Base-by-base conservation (phyloP, 2,888 invertebrate genomes). In the Unio delphinus region DNA sequence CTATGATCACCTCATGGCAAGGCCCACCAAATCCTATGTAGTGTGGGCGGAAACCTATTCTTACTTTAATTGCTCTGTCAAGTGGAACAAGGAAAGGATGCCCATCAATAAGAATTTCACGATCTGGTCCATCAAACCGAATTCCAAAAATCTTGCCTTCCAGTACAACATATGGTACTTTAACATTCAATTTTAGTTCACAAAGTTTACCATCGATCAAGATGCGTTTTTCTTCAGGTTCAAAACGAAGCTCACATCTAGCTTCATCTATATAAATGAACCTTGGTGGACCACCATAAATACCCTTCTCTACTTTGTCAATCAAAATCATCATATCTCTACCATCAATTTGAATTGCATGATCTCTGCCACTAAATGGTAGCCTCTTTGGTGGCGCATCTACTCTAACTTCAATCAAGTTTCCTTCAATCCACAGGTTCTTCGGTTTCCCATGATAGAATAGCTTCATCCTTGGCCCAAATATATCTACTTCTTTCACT, bases 151-250 rank as follows among this genome's bases (percentile, higher is more conserved):
- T 77, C 65, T 84, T 83, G 64, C 90, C 90, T 67, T 91, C 88
- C 63, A 91, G 88, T n/a, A 86, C 80, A 28, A 89, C 83, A 71
- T 82, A 82, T n/a, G 89, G 89, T 61, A 85, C 82, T 59, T 77
- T 80, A 45, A 81, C 76, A 60, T 85, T 81, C 18, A 89, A 76
- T 69, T 86, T 83, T 30, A 89, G 76, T 64, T 87, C 84, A 80
- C 88, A 87, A 17, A 81, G 72, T 65, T 86, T 83, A 7, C 86
- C 83, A 79, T 89, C 89, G 73, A 99, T 96, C 85, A 95, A 94
- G 2, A 99, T 98, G 90, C 95, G 95, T 0, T 98, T 97, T 3
- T 96, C 93, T 0, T 97, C 97, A 0, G 98, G 97, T 57, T 86
- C 84, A 55, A 99, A 92, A 83, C 95, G 94, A 0, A 99, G 92